A percentile compares a stretch with the other conserved stretches of the same genome.
Conservation (phyloP, 2,888 invertebrate genomes). For the Platerodrilus igneus region DNA sequence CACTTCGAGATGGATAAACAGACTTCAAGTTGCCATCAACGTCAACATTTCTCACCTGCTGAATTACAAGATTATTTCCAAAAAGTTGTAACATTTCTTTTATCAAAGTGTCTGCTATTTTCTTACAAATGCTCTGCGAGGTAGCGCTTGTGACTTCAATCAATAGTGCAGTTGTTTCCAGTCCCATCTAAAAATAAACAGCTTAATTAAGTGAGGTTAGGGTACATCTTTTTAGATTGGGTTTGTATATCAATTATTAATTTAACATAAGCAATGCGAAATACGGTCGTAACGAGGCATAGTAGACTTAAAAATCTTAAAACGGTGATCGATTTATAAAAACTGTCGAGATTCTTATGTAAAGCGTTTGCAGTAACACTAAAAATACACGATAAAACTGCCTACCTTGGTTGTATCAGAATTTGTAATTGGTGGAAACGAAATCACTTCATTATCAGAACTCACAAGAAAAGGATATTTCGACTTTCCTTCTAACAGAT, state of each 20-base stretch:
- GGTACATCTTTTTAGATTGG: not conserved
- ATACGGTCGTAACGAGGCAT: too few relatives aligned
- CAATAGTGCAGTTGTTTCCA: slow-evolving; percentile 61
- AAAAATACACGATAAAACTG: too few relatives aligned
- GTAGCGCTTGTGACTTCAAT: slow-evolving; percentile 73
- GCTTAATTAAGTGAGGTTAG: too few relatives aligned
- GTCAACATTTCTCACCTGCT: slow-evolving; percentile 70
- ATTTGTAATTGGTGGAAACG: slow-evolving; percentile 84
- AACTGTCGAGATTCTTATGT: too few relatives aligned
- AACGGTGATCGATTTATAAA: too few relatives aligned
- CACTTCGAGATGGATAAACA: slow-evolving; percentile 75
- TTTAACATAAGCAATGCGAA: too few relatives aligned
- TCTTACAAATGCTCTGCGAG: slow-evolving; percentile 61
- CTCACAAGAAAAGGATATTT: slow-evolving; percentile 70
- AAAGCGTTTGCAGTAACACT: too few relatives aligned
- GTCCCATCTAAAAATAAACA: slow-evolving; percentile 57
- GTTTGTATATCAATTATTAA: too few relatives aligned
- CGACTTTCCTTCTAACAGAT: slow-evolving; percentile 69
- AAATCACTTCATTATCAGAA: slow-evolving; percentile 62
- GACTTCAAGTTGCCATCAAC: slow-evolving; percentile 62
- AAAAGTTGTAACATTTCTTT: slow-evolving; percentile 57
- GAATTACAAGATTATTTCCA: slow-evolving; percentile 47
- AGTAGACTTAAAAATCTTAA: too few relatives aligned
- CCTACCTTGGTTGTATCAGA: slow-evolving; percentile 72
- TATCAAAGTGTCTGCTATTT: slow-evolving; percentile 63